Base-by-base conservation (phyloP, 1,140 invertebrate species). In the Bombus turneri region DNA sequence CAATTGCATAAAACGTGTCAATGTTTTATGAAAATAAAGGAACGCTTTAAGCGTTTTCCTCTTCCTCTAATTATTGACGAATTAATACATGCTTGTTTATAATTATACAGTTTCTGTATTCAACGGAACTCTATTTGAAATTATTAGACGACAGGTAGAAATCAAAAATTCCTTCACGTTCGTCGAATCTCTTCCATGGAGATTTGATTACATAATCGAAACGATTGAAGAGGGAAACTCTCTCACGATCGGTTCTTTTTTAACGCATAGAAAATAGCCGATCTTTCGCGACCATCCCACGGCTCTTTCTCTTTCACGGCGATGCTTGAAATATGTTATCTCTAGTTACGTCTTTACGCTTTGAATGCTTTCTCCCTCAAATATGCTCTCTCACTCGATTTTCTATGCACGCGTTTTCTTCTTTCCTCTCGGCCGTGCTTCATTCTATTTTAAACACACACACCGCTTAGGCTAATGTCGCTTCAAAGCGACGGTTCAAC, bases 281-380 rank as follows among this genome's bases (percentile, higher is more conserved):
- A 57, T 78, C 64, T 78, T 78, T 39, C 74, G 62, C 39, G 15
- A 22, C 15, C 62, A n/a, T 72, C 68, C 15, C 43, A 39, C 72
- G 73, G 43, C 15, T 79, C 82, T 84, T 71, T 79, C 82, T 69
- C 47, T 74, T 68, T 47, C 59, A 13, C 34, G n/a, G 62, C 3
- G 62, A 47, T 25, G 81, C 39, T 31, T 83, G 6, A 66, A 66
- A 83, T 43, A 74, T 62, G 53, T 66, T 83, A 72, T 75, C 59
- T 53, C 81, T 39, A 34, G 72, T 83, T 83, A 83, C 57, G 81
- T 64, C 71, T 74, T 75, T 64, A 43, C 69, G 80, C 80, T 74
- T 81, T 82, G 53, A 37, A 75, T 72, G 41, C 72, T 83, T 83
- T 75, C 72, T 83, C 72, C 34, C 72, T 83, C 72, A 12, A 83